Percentiles rank a stretch among this genome's conserved stretches.
phyloP scores from a whole-genome alignment of 2,888 invertebrate genomes.

The Gastrophysa polygoni region DNA sequence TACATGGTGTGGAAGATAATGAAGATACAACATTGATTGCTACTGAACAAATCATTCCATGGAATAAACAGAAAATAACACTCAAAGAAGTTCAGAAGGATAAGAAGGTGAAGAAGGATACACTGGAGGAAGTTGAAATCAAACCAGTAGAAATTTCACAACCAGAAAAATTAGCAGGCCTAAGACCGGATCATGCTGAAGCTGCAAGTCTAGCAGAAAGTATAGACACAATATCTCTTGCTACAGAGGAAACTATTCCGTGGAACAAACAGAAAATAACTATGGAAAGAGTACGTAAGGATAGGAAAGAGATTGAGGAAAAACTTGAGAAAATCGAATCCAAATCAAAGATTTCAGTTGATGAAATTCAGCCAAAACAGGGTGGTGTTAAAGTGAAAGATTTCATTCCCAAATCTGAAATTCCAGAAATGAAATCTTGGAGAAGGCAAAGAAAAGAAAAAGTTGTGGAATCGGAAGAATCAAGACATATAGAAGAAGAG shows the following conservation, averaged over 20 bases:
- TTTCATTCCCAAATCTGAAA: neutral
- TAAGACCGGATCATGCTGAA: conserved; percentile 36
- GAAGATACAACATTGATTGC: conserved; percentile 4
- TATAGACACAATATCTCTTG: conserved; percentile 21
- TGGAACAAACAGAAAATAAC: conserved; percentile 69
- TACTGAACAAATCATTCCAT: conserved; percentile 50
- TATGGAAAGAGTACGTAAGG: conserved; percentile 57
- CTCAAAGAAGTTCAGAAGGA: conserved; percentile 58
- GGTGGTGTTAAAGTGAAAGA: too few species aligned
- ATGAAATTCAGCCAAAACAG: conserved; percentile 20
- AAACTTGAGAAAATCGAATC: conserved; percentile 49
- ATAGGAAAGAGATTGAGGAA: conserved; percentile 50
- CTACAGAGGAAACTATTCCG: conserved; percentile 47
- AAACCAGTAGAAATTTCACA: conserved; percentile 4
- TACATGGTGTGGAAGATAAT: neutral
- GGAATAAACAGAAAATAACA: conserved; percentile 68
- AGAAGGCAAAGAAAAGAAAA: conserved; percentile 13
- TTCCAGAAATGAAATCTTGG: conserved; percentile 18
- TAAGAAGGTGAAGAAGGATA: conserved; percentile 65
- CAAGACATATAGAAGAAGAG: conserved; percentile 35
- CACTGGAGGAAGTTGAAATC: conserved; percentile 49
- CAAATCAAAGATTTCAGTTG: conserved; percentile 43
- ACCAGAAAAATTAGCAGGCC: conserved; percentile 39
- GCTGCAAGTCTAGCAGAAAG: conserved; percentile 37
- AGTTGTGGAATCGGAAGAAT: neutral